Base-by-base conservation (phyloP, 2,888 invertebrate genomes). In the Machimus atricapillus region DNA sequence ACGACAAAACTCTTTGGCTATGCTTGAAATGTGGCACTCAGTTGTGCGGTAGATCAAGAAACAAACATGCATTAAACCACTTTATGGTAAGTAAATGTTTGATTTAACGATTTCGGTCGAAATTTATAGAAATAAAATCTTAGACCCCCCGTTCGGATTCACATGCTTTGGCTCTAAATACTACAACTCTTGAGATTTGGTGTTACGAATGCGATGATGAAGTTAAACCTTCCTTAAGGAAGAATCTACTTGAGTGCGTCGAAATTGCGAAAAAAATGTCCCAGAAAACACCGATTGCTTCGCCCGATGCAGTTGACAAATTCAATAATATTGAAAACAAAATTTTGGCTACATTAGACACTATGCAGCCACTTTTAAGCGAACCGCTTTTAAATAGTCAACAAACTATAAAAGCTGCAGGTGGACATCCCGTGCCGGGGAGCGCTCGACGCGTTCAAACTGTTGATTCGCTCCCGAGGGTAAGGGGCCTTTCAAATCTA, bases 401-500 rank as follows among this genome's bases (percentile, higher is more conserved):
- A 23, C 82, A 85, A 73, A 43, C 77, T 1, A 16, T 83, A 27
- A n/a, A 86, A 73, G 74, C 73, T 23, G 40, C 58, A 16, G 87
- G 86, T 78, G 87, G 87, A 4, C 85, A 81, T 12, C 78, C 90
- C 9, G 90, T 91, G 85, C 91, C 91, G 0, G 92, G 92, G 82
- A 90, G 91, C 90, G 92, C 92, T 2, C 91, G 91, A 87, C 90
- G 92, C 7, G 88, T 92, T 31, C 90, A 89, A 87, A 88, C 90
- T 78, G 79, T 89, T 43, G 87, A 88, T 16, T 82, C 87, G 40
- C 83, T 86, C 12, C 94, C 94, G 0, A 93, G 95, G 66, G 95
- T 95, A 0, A 93, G 97, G 93, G 99, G 99, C 0, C 93, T 99
- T 73, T 94, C 94, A 83, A 99, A 99, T 93, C 93, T 98, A 91